Percentiles rank a stretch among this genome's conserved stretches.
Evolutionary conservation across 2,113 vertebrate genomes (phyloP).

Genomic region (Nymphicus hollandicus): DNA sequence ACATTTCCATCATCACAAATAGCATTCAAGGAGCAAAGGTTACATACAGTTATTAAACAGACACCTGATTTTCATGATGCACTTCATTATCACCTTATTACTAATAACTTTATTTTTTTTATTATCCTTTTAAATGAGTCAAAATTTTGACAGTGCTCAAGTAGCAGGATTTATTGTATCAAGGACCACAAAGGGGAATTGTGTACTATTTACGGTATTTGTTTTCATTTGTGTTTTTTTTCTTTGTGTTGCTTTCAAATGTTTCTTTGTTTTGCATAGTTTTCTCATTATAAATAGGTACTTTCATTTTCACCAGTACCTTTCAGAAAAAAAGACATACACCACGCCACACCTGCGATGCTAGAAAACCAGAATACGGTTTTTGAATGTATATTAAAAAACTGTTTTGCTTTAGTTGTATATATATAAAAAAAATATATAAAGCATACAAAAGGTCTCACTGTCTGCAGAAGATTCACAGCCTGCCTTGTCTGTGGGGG

Average conservation of each 20-base stretch:
- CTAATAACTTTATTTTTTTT: not conserved
- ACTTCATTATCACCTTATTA: not conserved
- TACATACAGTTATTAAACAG: not conserved
- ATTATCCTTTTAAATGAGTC: not conserved
- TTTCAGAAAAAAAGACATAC: not conserved
- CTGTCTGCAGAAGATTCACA: not conserved
- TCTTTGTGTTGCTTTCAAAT: not conserved
- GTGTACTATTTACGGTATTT: not conserved
- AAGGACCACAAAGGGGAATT: not conserved
- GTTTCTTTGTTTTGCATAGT: not conserved
- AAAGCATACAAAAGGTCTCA: not conserved
- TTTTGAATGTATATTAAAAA: not conserved
- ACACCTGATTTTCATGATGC: not conserved
- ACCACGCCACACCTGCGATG: not conserved
- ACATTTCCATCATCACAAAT: not conserved
- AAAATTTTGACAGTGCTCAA: not conserved
- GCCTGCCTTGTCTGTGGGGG: not conserved
- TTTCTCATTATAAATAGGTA: not conserved
- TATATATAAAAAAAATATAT: not conserved
- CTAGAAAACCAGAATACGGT: not conserved
- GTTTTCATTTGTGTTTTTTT: not conserved
- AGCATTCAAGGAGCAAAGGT: not conserved
- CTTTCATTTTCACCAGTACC: not conserved
- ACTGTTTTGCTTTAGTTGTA: not conserved
- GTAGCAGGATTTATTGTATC: not conserved